phyloP scores from a whole-genome alignment of 1,140 invertebrate species.

The Temnothorax nylanderi region DNA sequence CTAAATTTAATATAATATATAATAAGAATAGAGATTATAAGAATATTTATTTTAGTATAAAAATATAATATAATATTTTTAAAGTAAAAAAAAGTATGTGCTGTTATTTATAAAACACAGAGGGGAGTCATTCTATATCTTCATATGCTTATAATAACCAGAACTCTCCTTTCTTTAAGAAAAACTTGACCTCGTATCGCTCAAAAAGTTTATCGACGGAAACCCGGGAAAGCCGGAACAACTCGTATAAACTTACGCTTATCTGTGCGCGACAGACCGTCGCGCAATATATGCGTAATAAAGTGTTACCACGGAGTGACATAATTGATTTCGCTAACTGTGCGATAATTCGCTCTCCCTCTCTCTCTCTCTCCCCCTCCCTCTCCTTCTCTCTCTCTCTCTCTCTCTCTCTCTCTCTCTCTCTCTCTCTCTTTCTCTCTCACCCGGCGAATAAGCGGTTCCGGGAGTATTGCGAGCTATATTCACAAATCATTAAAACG shows the following conservation, averaged over 20 bases:
- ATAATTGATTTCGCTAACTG: slow-evolving; percentile 31
- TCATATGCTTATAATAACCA: neutral
- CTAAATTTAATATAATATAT: neutral
- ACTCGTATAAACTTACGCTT: neutral
- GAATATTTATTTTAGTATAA: slow-evolving; percentile 5
- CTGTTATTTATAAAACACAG: slow-evolving; percentile 20
- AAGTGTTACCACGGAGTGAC: neutral
- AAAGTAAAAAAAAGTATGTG: neutral
- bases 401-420: no score
- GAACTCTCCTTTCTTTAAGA: neutral
- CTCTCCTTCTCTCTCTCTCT: neutral
- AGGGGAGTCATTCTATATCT: neutral
- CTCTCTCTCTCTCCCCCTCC: no score
- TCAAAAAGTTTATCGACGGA: neutral
- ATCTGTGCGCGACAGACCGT: slow-evolving; percentile 6
- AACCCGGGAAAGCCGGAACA: neutral
- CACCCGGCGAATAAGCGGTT: neutral
- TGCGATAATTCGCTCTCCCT: neutral
- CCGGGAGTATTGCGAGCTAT: neutral
- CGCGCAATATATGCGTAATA: slow-evolving; percentile 6
- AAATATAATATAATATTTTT: neutral
- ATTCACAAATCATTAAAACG: slow-evolving; percentile 15
- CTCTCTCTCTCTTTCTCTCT: neutral
- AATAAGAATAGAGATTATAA: slow-evolving; percentile 1
- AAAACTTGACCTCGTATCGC: neutral